Conservation (phyloP, 2,797 vertebrate genomes). For the Parambassis ranga region DNA sequence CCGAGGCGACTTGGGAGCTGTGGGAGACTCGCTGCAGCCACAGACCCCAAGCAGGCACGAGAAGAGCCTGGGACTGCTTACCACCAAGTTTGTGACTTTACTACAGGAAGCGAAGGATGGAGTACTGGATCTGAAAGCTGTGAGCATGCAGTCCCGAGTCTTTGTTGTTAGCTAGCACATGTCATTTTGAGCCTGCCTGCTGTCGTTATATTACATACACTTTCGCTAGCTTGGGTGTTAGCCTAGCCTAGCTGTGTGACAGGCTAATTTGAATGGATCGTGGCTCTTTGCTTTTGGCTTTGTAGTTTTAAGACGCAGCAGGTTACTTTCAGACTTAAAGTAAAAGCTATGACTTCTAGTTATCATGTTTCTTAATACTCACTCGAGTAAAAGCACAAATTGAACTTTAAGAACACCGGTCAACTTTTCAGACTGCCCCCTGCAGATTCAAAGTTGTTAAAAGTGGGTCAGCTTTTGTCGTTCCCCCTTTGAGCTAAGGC, state of each 20-base stretch:
- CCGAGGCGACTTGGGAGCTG: constrained; percentile 78
- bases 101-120: constrained; percentile 97
- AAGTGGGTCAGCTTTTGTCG: constrained; percentile 78
- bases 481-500: constrained; percentile 11
- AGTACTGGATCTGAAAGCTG: constrained; percentile 95
- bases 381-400: neutral
- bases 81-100: constrained; percentile 95
- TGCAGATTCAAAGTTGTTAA: constrained; percentile 57
- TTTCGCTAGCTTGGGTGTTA: constrained; percentile 61
- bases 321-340: neutral
- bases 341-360: neutral
- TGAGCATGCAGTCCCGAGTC: constrained; percentile 68
- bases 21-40: constrained; percentile 86
- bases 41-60: constrained; percentile 94
- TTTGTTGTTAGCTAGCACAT: constrained; percentile 79
- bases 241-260: constrained; percentile 61
- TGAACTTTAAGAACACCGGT: constrained; percentile 22
- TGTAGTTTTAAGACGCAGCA: neutral
- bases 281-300: neutral
- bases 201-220: constrained; percentile 46
- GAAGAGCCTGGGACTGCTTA: constrained; percentile 95
- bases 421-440: constrained; percentile 60
- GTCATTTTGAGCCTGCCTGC: constrained; percentile 55
- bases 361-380: no score
- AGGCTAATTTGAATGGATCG: constrained; percentile 47